Conservation (phyloP, 2,888 invertebrate genomes). For the Flexamia atlantica region DNA sequence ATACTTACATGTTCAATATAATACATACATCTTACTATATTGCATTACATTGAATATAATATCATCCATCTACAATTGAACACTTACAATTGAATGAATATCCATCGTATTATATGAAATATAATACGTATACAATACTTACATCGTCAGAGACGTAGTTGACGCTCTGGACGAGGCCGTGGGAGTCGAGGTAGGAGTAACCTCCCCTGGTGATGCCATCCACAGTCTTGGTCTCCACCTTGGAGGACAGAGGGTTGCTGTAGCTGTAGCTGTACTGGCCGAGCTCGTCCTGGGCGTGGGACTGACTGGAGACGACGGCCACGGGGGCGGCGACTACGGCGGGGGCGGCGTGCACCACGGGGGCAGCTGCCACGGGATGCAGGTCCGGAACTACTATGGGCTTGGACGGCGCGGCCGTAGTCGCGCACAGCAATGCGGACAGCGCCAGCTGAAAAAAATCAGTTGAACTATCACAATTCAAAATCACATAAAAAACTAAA, state of each 20-base stretch:
- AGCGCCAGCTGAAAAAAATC: conserved; percentile 24
- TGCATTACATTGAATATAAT: too few relatives aligned
- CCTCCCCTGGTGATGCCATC: conserved; percentile 75
- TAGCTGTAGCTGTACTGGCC: conserved; percentile 76
- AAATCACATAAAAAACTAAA: too few relatives aligned
- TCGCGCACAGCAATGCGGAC: conserved; percentile 27
- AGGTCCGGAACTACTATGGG: conserved; percentile 54
- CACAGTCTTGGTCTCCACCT: conserved; percentile 73
- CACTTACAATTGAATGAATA: too few relatives aligned
- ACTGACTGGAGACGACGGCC: conserved; percentile 71
- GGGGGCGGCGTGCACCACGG: conserved; percentile 52
- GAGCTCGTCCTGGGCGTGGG: conserved; percentile 73
- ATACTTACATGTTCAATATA: too few relatives aligned
- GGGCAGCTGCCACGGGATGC: conserved; percentile 71
- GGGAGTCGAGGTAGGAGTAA: conserved; percentile 75
- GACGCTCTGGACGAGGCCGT: conserved; percentile 74
- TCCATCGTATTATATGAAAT: too few relatives aligned
- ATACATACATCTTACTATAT: too few relatives aligned
- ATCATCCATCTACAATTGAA: too few relatives aligned
- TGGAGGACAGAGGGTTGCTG: conserved; percentile 71
- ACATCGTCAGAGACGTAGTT: conserved; percentile 74
- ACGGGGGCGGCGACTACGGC: conserved; percentile 65
- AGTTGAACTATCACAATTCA: too few relatives aligned
- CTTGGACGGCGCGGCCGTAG: background rate
- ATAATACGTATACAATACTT: too few relatives aligned